Evolutionary conservation across 35 echinoderm and acorn worm species (phyloP).

Genomic region (Lytechinus pictus): DNA sequence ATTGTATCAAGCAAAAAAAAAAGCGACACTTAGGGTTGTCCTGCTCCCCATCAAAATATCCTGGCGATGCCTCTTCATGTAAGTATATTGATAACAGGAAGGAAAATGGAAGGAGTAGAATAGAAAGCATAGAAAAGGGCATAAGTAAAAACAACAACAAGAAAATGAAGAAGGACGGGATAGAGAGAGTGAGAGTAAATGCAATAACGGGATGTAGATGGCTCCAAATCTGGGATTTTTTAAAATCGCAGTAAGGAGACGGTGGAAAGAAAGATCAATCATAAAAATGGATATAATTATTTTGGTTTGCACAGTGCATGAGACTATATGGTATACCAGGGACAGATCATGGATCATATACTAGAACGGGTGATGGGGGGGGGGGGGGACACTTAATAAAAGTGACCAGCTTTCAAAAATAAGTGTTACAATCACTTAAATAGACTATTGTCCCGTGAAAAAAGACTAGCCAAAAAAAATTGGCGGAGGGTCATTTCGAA

Average conservation of each 20-base stretch:
- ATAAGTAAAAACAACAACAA: background rate
- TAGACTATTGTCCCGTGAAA: background rate
- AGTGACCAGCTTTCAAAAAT: too few species aligned
- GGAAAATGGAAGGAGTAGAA: background rate
- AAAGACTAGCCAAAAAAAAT: background rate
- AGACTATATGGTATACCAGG: too few species aligned
- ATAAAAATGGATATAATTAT: background rate
- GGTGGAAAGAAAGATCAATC: background rate
- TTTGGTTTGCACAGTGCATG: too few species aligned
- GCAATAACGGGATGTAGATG: too few species aligned
- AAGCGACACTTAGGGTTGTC: too few species aligned
- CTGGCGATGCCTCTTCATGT: too few species aligned
- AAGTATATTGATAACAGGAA: background rate
- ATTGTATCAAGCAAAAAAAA: too few species aligned
- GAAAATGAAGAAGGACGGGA: background rate
- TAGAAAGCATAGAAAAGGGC: background rate
- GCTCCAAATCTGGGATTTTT: too few species aligned
- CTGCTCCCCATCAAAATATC: too few species aligned
- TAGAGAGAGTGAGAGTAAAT: background rate
- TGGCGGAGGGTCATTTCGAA: background rate
- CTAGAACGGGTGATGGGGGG: background rate
- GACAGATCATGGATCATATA: too few species aligned
- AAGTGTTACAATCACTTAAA: too few species aligned
- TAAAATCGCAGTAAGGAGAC: background rate
- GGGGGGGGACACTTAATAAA: background rate